Evolutionary conservation across 2,113 vertebrate genomes (phyloP).

Genomic region (Poeciliopsis prolifica): DNA sequence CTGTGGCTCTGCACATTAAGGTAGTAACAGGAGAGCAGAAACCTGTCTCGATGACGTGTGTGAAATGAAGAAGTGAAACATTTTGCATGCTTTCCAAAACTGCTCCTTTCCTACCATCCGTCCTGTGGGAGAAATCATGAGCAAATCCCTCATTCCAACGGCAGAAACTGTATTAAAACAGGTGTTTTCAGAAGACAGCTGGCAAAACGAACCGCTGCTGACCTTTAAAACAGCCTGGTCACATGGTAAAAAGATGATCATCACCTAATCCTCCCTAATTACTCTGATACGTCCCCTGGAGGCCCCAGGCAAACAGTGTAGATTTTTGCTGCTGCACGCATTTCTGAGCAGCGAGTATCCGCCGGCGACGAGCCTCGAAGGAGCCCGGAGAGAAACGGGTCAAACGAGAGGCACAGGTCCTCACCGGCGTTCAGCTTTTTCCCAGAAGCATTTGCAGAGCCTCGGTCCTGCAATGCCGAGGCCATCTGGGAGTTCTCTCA

Average conservation of each 20-base stretch:
- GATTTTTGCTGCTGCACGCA: constrained; percentile 70
- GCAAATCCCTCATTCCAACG: constrained; percentile 15
- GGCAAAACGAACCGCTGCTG: constrained; percentile 80
- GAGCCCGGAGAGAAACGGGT: constrained; percentile 34
- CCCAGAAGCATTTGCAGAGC: constrained; percentile 60
- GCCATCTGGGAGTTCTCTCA: constrained; percentile 69
- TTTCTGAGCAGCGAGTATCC: constrained; percentile 55
- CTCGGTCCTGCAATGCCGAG: constrained; percentile 63
- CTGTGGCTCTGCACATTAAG: constrained; percentile 61
- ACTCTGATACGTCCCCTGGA: constrained; percentile 69
- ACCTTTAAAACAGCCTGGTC: constrained; percentile 82
- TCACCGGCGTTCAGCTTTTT: constrained; percentile 45
- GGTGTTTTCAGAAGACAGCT: constrained; percentile 78
- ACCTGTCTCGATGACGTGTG: constrained; percentile 53
- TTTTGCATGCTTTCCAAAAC: constrained; percentile 29
- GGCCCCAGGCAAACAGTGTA: constrained; percentile 49
- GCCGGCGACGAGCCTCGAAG: constrained; percentile 60
- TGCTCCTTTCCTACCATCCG: background rate
- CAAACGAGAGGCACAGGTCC: constrained; percentile 21
- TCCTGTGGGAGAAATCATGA: background rate
- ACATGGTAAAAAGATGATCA: constrained; percentile 79
- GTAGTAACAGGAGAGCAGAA: constrained; percentile 59
- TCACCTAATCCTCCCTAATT: constrained; percentile 80
- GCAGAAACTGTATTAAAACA: constrained; percentile 51
- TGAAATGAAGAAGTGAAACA: constrained; percentile 34